Evolutionary conservation across 1,140 invertebrate species (phyloP), one percentile per base, ranked within the genome.

Genomic region (Phortica variegata): DNA sequence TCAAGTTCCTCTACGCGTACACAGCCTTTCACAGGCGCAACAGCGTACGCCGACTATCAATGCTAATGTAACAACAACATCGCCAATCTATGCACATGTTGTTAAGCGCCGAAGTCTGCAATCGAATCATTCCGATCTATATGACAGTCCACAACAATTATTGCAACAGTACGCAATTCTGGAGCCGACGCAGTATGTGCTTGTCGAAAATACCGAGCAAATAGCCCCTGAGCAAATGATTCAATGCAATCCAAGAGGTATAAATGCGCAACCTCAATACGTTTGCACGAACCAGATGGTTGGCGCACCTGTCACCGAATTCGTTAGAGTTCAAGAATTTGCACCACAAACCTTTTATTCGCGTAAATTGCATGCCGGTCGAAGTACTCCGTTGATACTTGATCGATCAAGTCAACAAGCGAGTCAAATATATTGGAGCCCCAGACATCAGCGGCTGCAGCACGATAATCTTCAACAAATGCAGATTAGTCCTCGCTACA

Each of bases 71-170:
- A 40, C 37, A 13, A 49, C 19, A 48, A 46, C 37, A 26, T 65
- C 65, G 12, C 72, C 72, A 18, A 70, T 74, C 31, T 72, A 72
- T 53, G 71, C 72, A 16, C 68, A 74, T 16, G 66, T 75, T 3
- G 62, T 69, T 9, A 75, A 75, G 31, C 60, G 71, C 15, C 59
- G 48, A 38, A 74, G 72, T 23, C 40, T 72, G 32, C 47, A 70
- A 8, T 72, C 68, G 16, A 75, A 72, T 12, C 56, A 58, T 8
- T 75, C 72, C 3, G 71, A 70, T 15, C 53, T 55, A 21, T 70
- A 63, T 44, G 43, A 57, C 43, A 66, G 45, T 61, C 60, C 61
- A 54, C 43, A 41, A 33, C 61, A 58, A 12, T 55, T 58, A 17
- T 23, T 55, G 8, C 47, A 39, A 9, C 48, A 50, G 12, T 49